A percentile compares a stretch with the other conserved stretches of the same genome.
Evolutionary conservation across 30 jellyfish, hydroid and myxozoan genomes (phyloP).

Genomic region (Cassiopea andromeda): DNA sequence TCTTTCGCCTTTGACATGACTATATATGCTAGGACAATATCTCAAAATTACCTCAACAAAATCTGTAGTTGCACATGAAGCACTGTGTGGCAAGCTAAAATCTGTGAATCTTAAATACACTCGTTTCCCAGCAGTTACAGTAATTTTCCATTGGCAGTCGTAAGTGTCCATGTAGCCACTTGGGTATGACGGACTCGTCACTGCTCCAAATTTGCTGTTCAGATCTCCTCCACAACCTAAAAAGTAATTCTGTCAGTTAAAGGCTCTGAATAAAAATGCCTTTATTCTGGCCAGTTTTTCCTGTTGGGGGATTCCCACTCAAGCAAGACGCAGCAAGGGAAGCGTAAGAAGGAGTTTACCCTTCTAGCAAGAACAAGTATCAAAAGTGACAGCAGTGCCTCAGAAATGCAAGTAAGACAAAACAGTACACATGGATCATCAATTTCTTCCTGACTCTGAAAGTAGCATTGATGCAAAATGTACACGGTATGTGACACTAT

Average conservation of each 20-base stretch:
- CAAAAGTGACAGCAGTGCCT: too few relatives aligned
- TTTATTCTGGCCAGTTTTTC: not conserved
- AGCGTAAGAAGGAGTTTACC: not conserved
- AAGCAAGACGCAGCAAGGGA: not conserved
- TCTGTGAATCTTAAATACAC: slow-evolving; percentile 44
- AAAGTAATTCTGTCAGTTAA: not conserved
- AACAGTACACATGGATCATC: too few relatives aligned
- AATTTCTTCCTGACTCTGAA: too few relatives aligned
- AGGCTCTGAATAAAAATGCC: not conserved
- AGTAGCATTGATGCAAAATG: too few relatives aligned
- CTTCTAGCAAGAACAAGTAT: not conserved
- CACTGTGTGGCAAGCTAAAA: slow-evolving; percentile 44
- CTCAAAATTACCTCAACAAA: slow-evolving; percentile 51
- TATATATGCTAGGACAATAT: not conserved
- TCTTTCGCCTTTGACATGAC: too few relatives aligned
- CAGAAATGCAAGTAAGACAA: too few relatives aligned
- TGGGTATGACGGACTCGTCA: slow-evolving; percentile 60
- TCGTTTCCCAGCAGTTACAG: slow-evolving; percentile 61
- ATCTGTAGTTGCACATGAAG: slow-evolving; percentile 52
- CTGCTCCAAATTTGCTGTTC: slow-evolving; percentile 64
- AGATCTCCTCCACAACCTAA: slow-evolving; percentile 84
- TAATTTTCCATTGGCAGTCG: slow-evolving; percentile 75
- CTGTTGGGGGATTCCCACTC: not conserved
- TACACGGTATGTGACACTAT: too few relatives aligned
- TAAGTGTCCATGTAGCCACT: slow-evolving; percentile 58